These are phyloP conservation scores for Nycticebus coucang DNA, from an alignment of 2,113 vertebrate species.

Conservation along the genomic window DNA sequence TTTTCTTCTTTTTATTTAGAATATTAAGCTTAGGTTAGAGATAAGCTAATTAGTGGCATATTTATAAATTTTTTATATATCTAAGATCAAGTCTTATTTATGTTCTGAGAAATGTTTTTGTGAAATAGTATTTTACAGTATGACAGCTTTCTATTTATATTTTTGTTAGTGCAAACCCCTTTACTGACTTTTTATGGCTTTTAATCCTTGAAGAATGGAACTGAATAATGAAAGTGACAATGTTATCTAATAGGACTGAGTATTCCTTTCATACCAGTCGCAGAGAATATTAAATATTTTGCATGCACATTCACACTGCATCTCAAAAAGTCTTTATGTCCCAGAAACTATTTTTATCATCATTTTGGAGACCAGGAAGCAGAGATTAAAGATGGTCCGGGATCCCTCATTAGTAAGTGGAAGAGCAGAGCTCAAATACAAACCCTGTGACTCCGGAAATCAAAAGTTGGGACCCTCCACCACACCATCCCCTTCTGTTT, in stretches of 20 bases:
- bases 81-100: neutral
- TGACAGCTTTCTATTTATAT: neutral
- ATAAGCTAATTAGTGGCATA: neutral
- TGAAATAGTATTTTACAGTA: neutral
- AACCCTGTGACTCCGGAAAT: neutral
- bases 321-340: neutral
- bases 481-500: accelerated
- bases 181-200: neutral
- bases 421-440: neutral
- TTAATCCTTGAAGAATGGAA: neutral
- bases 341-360: neutral
- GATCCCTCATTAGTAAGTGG: neutral
- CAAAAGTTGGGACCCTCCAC: neutral
- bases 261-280: neutral
- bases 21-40: neutral
- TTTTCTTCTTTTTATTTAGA: neutral
- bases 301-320: neutral
- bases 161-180: neutral
- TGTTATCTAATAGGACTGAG: neutral
- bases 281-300: neutral
- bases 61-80: neutral
- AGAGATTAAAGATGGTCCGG: neutral
- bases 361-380: neutral
- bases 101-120: neutral
- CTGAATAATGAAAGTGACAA: neutral